Evolutionary conservation across 2,888 invertebrate genomes (phyloP).

Genomic region (Cylloceria caligata): DNA sequence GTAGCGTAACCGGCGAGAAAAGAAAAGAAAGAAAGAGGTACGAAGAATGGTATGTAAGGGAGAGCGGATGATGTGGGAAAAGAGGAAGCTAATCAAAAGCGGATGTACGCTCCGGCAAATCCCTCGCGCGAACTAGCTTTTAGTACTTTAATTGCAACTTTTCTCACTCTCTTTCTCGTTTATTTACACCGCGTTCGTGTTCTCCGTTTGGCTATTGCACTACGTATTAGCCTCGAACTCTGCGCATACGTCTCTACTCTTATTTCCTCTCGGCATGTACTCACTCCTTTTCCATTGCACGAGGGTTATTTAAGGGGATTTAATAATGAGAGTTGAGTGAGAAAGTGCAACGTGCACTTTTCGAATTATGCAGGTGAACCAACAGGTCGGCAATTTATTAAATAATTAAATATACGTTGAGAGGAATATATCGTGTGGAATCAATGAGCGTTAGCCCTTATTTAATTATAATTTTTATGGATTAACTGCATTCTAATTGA

Average conservation of each 20-base stretch:
- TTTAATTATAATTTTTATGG: neutral
- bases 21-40: conserved; percentile 13
- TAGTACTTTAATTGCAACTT: conserved; percentile 70
- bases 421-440: neutral
- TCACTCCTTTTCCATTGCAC: conserved; percentile 28
- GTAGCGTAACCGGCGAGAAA: conserved; percentile 32
- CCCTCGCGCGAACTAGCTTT: conserved; percentile 46
- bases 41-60: conserved; percentile 33
- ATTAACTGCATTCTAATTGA: neutral
- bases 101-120: conserved; percentile 82
- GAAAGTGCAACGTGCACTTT: conserved; percentile 34
- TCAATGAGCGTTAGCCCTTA: neutral
- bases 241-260: conserved; percentile 19
- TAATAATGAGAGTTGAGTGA: conserved; percentile 45
- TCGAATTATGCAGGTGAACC: conserved; percentile 46
- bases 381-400: conserved; percentile 49
- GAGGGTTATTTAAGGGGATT: conserved; percentile 49
- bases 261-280: conserved; percentile 44
- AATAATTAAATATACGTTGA: neutral
- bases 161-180: conserved; percentile 54
- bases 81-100: conserved; percentile 85
- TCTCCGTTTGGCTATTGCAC: conserved; percentile 48
- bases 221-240: conserved; percentile 40
- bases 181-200: conserved; percentile 24
- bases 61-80: conserved; percentile 82